A percentile compares a stretch with the other conserved stretches of the same genome.
These are phyloP conservation scores for Heterocephalus glaber DNA, from an alignment of 2,113 vertebrate genomes.

Conservation along the genomic window DNA sequence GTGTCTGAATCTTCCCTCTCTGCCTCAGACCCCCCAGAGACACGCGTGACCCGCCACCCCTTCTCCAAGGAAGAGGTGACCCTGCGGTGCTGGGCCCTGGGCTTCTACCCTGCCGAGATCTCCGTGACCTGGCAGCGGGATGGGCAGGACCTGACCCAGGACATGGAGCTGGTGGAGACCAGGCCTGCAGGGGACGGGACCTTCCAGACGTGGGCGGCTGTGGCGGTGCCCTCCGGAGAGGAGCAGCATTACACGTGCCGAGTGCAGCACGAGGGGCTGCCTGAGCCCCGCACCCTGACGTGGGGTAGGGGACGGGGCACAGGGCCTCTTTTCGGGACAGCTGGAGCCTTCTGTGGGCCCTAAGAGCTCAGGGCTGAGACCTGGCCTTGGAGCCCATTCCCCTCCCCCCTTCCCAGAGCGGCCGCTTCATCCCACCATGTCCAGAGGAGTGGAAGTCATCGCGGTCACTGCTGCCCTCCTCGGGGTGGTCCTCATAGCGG, in stretches of 20 bases:
- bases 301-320: slow-evolving; percentile 75
- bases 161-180: not conserved
- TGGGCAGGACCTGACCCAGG: not conserved
- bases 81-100: not conserved
- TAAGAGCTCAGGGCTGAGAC: not conserved
- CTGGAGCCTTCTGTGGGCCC: not conserved
- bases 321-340: no score
- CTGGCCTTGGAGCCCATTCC: fast-evolving
- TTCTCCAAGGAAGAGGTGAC: not conserved
- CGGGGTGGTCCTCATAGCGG: fast-evolving
- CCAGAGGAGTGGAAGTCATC: no score
- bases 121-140: not conserved
- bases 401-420: not conserved
- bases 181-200: not conserved
- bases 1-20: not conserved
- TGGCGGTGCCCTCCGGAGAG: not conserved
- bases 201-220: not conserved
- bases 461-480: not conserved
- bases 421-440: fast-evolving
- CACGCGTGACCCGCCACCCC: not conserved
- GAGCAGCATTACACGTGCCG: not conserved
- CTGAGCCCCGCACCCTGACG: not conserved
- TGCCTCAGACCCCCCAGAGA: not conserved
- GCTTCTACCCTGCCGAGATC: not conserved
- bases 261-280: not conserved